These are phyloP conservation scores for Pangasius macronema DNA, from an alignment of 2,797 vertebrate genomes.

Conservation along the genomic window DNA sequence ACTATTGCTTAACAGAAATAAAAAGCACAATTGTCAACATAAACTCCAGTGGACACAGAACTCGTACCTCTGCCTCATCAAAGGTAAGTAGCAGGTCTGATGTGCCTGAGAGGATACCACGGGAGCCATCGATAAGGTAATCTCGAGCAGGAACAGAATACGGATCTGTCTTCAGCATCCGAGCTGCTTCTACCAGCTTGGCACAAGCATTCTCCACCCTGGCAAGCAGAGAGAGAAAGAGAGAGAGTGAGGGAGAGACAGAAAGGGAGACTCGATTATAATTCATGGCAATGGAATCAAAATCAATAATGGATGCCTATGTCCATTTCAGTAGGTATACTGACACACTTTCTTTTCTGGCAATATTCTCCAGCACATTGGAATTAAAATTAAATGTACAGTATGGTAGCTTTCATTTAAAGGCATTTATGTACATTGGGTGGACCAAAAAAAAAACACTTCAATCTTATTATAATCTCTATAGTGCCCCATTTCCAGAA, in stretches of 20 bases:
- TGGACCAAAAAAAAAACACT: not conserved
- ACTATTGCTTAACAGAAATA: not conserved
- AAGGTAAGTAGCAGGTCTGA: constrained; percentile 97
- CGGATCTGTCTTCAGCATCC: constrained; percentile 95
- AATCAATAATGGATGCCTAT: not conserved
- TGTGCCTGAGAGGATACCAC: constrained; percentile 96
- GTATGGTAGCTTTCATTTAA: not conserved
- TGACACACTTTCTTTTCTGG: not conserved
- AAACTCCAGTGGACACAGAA: not conserved
- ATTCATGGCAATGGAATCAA: not conserved
- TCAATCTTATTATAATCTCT: not conserved
- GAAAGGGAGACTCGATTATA: constrained; percentile 15
- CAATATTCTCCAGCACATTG: not conserved
- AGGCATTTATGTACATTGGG: not conserved
- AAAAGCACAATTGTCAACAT: not conserved
- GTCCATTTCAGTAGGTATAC: not conserved
- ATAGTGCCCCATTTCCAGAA: not conserved
- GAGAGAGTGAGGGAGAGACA: not conserved
- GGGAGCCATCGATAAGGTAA: constrained; percentile 97
- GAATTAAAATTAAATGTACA: not conserved
- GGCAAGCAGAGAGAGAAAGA: constrained; percentile 48
- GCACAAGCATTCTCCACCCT: constrained; percentile 97
- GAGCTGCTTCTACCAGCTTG: constrained; percentile 92
- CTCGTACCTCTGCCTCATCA: constrained; percentile 92
- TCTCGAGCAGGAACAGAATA: constrained; percentile 97